Evolutionary conservation across 2,113 vertebrate genomes (phyloP).

Genomic region (Burhinus oedicnemus): DNA sequence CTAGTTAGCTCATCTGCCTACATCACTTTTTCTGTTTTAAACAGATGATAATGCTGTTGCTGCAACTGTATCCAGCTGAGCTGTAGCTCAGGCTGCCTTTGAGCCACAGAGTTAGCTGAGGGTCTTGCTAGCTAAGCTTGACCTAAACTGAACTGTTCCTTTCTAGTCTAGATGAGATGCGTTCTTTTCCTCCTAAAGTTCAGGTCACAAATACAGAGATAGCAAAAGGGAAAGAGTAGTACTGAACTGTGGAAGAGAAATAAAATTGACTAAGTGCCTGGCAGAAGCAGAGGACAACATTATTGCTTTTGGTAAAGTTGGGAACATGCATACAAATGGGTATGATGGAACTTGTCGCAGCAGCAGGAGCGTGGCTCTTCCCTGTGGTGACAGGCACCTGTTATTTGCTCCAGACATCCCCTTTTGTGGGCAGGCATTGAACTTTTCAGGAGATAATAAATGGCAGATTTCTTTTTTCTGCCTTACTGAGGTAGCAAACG

Average conservation of each 20-base stretch:
- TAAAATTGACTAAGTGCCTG: not conserved
- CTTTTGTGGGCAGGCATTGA: not conserved
- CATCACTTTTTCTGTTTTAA: not conserved
- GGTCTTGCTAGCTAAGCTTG: not conserved
- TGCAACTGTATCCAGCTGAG: not conserved
- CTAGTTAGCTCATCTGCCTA: not conserved
- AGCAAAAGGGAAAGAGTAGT: not conserved
- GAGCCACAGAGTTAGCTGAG: not conserved
- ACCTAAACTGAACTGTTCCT: not conserved
- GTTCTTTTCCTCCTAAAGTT: not conserved
- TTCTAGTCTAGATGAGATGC: not conserved
- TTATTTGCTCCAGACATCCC: not conserved
- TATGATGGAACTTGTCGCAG: not conserved
- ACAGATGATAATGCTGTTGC: not conserved
- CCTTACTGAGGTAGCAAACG: not conserved
- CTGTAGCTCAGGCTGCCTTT: not conserved
- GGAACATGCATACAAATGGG: not conserved
- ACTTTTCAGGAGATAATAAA: not conserved
- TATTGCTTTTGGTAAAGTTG: not conserved
- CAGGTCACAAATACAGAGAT: not conserved
- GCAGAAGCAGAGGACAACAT: not conserved
- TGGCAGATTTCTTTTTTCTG: not conserved
- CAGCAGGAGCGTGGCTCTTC: not conserved
- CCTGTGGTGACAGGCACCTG: accelerated
- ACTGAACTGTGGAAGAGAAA: not conserved